These are phyloP conservation scores for Teleiodes luculella DNA, from an alignment of 2,888 invertebrate genomes.

Conservation along the genomic window DNA sequence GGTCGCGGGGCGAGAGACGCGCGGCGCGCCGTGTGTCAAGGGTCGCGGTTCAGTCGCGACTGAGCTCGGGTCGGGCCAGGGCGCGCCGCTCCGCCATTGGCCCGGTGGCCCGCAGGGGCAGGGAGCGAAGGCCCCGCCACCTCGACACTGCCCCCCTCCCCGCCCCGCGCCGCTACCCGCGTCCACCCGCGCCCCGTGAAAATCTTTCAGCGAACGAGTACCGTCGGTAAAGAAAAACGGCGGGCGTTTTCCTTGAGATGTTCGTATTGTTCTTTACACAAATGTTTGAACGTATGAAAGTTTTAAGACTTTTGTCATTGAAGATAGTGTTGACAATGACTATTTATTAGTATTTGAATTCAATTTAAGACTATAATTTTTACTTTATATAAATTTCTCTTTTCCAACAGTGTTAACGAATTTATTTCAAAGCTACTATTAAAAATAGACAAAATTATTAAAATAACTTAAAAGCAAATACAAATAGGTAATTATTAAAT, in stretches of 20 bases:
- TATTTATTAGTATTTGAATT: too few species aligned
- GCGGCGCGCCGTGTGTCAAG: constrained; percentile 73
- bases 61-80: constrained; percentile 75
- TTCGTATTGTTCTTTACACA: background rate
- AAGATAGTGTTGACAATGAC: too few species aligned
- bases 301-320: background rate
- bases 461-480: too few species aligned
- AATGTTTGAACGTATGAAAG: background rate
- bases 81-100: constrained; percentile 75
- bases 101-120: constrained; percentile 75
- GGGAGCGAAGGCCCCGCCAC: constrained; percentile 77
- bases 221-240: constrained; percentile 58
- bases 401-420: too few species aligned
- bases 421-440: too few species aligned
- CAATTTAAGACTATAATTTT: too few species aligned
- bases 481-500: background rate
- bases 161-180: constrained; percentile 27
- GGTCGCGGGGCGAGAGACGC: constrained; percentile 60
- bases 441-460: too few species aligned
- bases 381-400: too few species aligned
- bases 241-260: constrained; percentile 17
- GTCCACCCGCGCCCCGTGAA: constrained; percentile 49
- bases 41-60: constrained; percentile 76
- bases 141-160: constrained; percentile 47
- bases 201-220: constrained; percentile 71